Base-by-base conservation (phyloP, 2,888 invertebrate genomes). In the Venusia cambrica region DNA sequence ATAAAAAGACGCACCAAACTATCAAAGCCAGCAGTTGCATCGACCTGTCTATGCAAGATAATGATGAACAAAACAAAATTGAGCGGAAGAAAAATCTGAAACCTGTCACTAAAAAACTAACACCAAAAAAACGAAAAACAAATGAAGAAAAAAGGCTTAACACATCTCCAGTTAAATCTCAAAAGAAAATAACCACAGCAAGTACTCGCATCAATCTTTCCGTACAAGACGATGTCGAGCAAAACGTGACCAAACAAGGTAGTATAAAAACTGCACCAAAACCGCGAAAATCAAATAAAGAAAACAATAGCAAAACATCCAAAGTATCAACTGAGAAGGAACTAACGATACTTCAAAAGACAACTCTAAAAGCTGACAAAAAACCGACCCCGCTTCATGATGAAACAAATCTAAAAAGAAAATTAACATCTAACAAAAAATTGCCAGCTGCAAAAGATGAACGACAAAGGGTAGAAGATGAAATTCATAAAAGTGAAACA, bases 1-100 rank as follows among this genome's bases (percentile, higher is more conserved):
- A 5, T 25, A 34, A 29, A 24, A 36, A 43, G n/a, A n/a, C n/a
- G 4, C 36, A 13, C 3, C 37, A 33, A 29, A 14, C 31, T 10
- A 17, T 2, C 3, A 31, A 41, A 12, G 14, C 14, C 2, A 38
- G 4, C 1, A 35, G 12, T 30, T 24, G 8, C 10, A 7, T 21
- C 9, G 22, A 44, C 14, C 6, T 20, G 3, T 14, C 27, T 1
- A 11, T 6, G 2, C 14, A 18, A 15, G 12, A 8, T 11, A 16
- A 19, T 4, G 2, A 11, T 17, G 4, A 13, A 8, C 3, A 5
- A 11, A 15, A 11, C 6, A 25, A 16, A 12, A 16, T 26, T 1
- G 12, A 11, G 10, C 25, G n/a, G n/a, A 25, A 6, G 17, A 38
- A 26, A 38, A 25, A 6, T 11, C 24, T 3, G n/a, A 44, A 48